Evolutionary conservation across 92 coral and sea anemone species (phyloP).

Genomic region (Hydrozoanthus gracilis): DNA sequence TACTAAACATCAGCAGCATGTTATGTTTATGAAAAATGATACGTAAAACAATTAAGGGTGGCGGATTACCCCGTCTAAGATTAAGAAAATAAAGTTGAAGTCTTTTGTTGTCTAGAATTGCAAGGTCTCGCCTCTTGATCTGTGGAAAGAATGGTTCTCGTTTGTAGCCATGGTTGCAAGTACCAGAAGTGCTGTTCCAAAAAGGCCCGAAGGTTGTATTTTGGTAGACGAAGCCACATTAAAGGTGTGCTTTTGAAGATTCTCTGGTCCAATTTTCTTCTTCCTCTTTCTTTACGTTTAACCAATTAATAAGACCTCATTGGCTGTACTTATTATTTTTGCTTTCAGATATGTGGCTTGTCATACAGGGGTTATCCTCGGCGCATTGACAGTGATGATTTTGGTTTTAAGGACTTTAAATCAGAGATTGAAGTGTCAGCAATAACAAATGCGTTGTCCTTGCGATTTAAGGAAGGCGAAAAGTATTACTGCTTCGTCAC

Average conservation of each 20-base stretch:
- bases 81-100: too few species aligned
- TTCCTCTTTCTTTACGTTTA: background rate
- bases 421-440: background rate
- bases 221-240: background rate
- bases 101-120: too few species aligned
- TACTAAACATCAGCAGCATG: too few species aligned
- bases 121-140: background rate
- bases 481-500: constrained; percentile 26
- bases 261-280: background rate
- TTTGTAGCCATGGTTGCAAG: background rate
- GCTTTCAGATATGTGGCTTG: constrained; percentile 24
- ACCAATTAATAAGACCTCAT: background rate
- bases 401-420: background rate
- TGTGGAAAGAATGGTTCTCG: background rate
- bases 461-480: constrained; percentile 3
- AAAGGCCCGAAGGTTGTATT: background rate
- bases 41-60: too few species aligned
- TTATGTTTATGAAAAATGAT: too few species aligned
- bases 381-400: background rate
- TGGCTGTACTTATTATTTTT: background rate
- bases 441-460: constrained; percentile 1
- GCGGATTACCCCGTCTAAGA: too few species aligned
- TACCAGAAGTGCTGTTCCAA: background rate
- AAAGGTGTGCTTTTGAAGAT: background rate
- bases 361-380: constrained; percentile 36